Percentiles rank a stretch among this genome's conserved stretches.
phyloP scores from a whole-genome alignment of 2,113 vertebrate species.

The Galeopterus variegatus region DNA sequence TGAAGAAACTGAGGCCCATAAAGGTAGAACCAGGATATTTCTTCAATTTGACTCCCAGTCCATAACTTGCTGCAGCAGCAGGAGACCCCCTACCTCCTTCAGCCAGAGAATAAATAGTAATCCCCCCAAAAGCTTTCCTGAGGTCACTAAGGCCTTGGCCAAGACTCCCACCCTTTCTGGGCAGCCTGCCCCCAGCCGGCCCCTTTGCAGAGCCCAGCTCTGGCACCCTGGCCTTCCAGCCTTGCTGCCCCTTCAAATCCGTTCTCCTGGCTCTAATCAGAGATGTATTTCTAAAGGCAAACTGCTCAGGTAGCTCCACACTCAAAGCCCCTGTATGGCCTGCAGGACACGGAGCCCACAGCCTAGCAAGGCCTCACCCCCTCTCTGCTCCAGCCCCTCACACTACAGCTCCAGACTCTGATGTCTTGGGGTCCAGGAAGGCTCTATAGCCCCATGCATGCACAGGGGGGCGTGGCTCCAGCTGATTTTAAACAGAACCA shows the following conservation, averaged over 20 bases:
- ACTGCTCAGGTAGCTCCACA: not conserved
- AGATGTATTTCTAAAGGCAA: not conserved
- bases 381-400: not conserved
- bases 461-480: rapidly evolving
- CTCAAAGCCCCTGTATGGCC: not conserved
- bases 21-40: not conserved
- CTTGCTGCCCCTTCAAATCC: not conserved
- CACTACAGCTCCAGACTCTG: not conserved
- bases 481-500: not conserved
- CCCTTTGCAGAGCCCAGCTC: not conserved
- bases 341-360: not conserved
- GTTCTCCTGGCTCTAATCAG: not conserved
- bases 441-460: not conserved
- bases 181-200: rapidly evolving
- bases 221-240: too few species aligned
- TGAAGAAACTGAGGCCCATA: not conserved
- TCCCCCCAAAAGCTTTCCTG: not conserved
- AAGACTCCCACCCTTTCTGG: not conserved
- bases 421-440: not conserved
- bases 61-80: rapidly evolving
- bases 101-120: not conserved
- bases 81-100: not conserved
- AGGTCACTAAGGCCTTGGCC: not conserved
- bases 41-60: not conserved
- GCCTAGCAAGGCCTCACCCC: not conserved